Conservation (phyloP, 2,888 invertebrate genomes). For the Trachelus troglodyta region DNA sequence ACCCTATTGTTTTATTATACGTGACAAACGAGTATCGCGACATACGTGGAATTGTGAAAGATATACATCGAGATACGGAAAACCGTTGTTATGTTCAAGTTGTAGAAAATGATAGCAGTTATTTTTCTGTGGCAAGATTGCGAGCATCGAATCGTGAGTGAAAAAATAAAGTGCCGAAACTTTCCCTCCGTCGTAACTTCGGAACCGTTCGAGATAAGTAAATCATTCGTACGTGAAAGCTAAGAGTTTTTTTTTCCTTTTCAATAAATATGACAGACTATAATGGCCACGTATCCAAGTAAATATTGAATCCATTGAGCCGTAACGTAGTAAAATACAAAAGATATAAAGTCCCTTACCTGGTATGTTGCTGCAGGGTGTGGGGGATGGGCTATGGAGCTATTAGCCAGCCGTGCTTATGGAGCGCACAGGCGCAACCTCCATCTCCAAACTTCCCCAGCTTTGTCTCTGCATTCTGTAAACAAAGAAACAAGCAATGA, state of each 20-base stretch:
- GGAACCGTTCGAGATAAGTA: neutral
- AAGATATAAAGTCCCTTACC: conserved; percentile 34
- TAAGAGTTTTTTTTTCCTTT: neutral
- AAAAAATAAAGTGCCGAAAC: neutral
- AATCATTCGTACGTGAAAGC: neutral
- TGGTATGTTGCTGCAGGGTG: conserved; percentile 60
- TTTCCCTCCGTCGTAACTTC: neutral
- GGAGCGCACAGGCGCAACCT: conserved; percentile 63
- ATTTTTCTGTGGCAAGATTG: neutral
- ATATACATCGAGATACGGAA: neutral
- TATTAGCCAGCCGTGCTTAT: conserved; percentile 63
- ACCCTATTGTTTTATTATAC: neutral
- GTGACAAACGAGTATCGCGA: neutral
- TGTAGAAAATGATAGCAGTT: neutral
- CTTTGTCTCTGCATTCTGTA: conserved; percentile 60
- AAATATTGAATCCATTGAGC: neutral
- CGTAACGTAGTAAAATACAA: neutral
- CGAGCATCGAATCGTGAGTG: neutral
- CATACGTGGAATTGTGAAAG: neutral
- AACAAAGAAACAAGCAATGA: conserved; percentile 24
- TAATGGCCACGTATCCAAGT: neutral
- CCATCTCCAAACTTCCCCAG: conserved; percentile 59
- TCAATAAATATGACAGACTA: neutral
- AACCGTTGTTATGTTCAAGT: neutral
- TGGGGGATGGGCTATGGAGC: conserved; percentile 57